Conservation (phyloP, 1,140 invertebrate species). For the Carcinoscorpius rotundicauda region DNA sequence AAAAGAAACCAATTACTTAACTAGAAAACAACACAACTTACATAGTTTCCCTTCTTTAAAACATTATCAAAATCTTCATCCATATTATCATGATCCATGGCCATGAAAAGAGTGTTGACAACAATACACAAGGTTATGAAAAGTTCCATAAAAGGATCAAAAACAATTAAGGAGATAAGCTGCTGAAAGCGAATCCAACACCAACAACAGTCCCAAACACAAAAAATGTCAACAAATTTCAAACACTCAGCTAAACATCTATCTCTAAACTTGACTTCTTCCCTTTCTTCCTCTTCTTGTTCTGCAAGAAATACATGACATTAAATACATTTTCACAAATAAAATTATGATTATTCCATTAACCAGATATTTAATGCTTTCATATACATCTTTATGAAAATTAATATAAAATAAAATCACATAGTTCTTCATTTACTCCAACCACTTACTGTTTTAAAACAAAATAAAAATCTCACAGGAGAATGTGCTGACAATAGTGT, state of each 20-base stretch:
- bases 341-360: too few species aligned
- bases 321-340: constrained; percentile 14
- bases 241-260: constrained; percentile 57
- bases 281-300: constrained; percentile 77
- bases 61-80: constrained; percentile 66
- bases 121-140: constrained; percentile 98
- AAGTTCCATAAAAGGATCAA: constrained; percentile 94
- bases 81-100: constrained; percentile 91
- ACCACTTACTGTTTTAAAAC: too few species aligned
- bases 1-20: not conserved
- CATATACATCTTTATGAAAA: too few species aligned
- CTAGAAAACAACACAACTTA: constrained; percentile 42
- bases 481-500: too few species aligned
- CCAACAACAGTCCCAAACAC: constrained; percentile 93
- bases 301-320: constrained; percentile 33
- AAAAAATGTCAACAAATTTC: constrained; percentile 79
- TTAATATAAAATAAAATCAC: too few species aligned
- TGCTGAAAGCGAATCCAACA: constrained; percentile 82
- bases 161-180: constrained; percentile 78
- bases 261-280: constrained; percentile 76
- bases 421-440: too few species aligned
- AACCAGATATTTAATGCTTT: too few species aligned
- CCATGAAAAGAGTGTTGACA: constrained; percentile 97
- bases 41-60: constrained; percentile 87
- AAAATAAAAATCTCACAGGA: too few species aligned